phyloP scores from a whole-genome alignment of 37 sponge, comb jelly and placozoan genomes.

The Eunapius fragilis region DNA sequence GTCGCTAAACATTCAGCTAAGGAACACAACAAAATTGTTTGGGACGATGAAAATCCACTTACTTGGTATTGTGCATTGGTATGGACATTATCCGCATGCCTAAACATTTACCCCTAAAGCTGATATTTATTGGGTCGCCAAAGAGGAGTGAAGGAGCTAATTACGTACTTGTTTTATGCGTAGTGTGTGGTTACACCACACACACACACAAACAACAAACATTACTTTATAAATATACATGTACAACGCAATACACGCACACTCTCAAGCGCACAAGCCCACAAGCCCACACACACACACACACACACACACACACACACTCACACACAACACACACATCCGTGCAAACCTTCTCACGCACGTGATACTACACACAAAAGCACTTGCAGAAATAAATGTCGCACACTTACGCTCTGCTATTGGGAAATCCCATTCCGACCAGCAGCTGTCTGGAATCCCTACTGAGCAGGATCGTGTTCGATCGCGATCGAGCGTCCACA shows the following conservation, averaged over 20 bases:
- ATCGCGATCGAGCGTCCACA: constrained; percentile 3
- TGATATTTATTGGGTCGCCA: too few relatives aligned
- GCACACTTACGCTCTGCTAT: constrained; percentile 83
- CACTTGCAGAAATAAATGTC: neutral
- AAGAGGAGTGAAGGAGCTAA: too few relatives aligned
- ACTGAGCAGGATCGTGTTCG: constrained; percentile 67
- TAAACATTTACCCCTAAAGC: neutral
- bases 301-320: constrained; percentile 18
- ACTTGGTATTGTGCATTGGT: neutral
- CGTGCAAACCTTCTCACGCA: constrained; percentile 2
- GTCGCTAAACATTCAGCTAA: neutral
- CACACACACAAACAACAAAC: neutral
- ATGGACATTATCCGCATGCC: neutral
- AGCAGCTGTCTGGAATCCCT: constrained; percentile 75
- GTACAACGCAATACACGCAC: neutral
- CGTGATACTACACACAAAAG: neutral
- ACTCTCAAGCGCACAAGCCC: neutral
- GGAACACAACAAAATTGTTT: neutral
- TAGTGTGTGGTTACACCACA: too few relatives aligned
- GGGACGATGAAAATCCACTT: neutral
- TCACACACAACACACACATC: constrained; percentile 33
- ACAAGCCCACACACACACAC: constrained; percentile 1
- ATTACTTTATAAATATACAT: neutral
- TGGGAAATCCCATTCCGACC: constrained; percentile 88
- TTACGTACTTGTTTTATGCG: too few relatives aligned